Evolutionary conservation across 2,888 invertebrate species (phyloP).

Genomic region (Synanthedon formicaeformis): DNA sequence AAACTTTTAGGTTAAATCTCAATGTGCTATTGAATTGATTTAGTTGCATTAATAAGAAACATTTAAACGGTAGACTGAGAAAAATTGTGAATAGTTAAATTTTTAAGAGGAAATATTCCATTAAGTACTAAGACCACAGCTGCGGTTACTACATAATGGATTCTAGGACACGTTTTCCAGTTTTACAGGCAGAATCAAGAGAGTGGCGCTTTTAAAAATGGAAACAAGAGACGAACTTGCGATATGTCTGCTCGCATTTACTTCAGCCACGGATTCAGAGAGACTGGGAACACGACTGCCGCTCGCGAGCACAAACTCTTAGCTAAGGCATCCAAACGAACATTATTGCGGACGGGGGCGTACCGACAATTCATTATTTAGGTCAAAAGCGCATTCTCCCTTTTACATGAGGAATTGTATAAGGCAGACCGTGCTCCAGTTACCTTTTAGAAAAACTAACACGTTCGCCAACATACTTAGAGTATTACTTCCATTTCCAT

Average conservation of each 20-base stretch:
- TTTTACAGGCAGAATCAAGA: slow-evolving; percentile 1
- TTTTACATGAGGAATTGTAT: neutral
- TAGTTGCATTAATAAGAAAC: neutral
- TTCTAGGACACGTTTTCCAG: slow-evolving; percentile 23
- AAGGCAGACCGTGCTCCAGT: slow-evolving; percentile 9
- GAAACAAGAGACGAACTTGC: slow-evolving; percentile 9
- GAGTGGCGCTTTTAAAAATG: slow-evolving; percentile 23
- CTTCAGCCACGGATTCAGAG: slow-evolving; percentile 24
- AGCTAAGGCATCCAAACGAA: slow-evolving; percentile 12
- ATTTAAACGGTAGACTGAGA: neutral
- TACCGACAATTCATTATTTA: slow-evolving; percentile 19
- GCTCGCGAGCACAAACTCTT: neutral
- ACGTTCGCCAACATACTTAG: neutral
- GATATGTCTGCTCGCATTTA: slow-evolving; percentile 27
- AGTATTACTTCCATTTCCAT: neutral
- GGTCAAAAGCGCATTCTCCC: slow-evolving; percentile 13
- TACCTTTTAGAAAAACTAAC: slow-evolving; percentile 5
- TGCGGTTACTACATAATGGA: slow-evolving; percentile 18
- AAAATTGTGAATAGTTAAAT: neutral
- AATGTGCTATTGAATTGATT: no score
- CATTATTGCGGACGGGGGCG: slow-evolving; percentile 17
- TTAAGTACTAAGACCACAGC: slow-evolving; percentile 4
- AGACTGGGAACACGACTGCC: slow-evolving; percentile 16
- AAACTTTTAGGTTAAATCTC: no score
- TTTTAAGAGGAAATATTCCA: neutral